phyloP scores from a whole-genome alignment of 2,888 invertebrate species.

The Crematogaster levior region DNA sequence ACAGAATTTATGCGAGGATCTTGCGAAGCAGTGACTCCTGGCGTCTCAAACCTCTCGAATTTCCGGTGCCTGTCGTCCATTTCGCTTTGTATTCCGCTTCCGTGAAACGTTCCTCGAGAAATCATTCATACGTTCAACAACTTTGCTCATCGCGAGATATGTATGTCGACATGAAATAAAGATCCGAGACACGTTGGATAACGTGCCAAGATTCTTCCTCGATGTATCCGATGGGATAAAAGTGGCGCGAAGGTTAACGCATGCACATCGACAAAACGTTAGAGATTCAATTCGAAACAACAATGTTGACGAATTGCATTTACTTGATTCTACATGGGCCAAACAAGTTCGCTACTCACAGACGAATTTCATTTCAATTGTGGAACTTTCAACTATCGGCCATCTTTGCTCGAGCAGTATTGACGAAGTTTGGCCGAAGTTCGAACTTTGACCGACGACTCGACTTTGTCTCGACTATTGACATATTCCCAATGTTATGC shows the following conservation, averaged over 20 bases:
- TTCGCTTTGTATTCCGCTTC: conserved; percentile 38
- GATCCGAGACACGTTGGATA: conserved; percentile 33
- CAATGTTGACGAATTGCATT: conserved; percentile 35
- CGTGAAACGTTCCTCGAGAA: conserved; percentile 14
- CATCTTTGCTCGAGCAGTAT: conserved; percentile 39
- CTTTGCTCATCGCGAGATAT: conserved; percentile 42
- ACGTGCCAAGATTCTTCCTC: conserved; percentile 31
- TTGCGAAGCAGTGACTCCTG: conserved; percentile 1
- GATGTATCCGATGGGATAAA: conserved; percentile 26
- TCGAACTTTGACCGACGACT: conserved; percentile 26
- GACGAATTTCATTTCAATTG: conserved; percentile 47
- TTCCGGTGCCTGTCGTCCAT: conserved; percentile 26
- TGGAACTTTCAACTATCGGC: conserved; percentile 29
- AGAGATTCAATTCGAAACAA: background rate
- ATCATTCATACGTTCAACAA: conserved; percentile 53
- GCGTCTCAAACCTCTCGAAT: conserved; percentile 22
- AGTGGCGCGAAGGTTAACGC: conserved; percentile 31
- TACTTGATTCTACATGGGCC: conserved; percentile 1
- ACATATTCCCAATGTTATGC: conserved; percentile 37
- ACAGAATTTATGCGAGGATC: background rate
- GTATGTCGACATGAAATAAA: conserved; percentile 51
- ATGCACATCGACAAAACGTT: conserved; percentile 7
- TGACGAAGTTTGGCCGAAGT: conserved; percentile 33
- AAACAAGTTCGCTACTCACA: background rate
- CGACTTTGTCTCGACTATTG: conserved; percentile 40